A percentile compares a stretch with the other conserved stretches of the same genome.
Evolutionary conservation across 2,113 vertebrate genomes (phyloP).

Genomic region (Myanophis thanlyinensis): DNA sequence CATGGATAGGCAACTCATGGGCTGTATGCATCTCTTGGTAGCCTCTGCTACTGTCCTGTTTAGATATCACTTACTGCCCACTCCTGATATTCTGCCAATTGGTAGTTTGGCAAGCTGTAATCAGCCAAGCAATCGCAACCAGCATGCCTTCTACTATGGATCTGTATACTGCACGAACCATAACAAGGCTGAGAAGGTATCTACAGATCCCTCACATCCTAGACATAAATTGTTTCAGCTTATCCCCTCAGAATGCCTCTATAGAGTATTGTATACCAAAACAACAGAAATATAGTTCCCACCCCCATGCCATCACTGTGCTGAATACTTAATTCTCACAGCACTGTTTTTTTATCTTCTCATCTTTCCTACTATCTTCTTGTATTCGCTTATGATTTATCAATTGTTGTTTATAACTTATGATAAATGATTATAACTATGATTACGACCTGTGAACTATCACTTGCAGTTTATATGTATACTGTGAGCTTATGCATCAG

Average conservation of each 20-base stretch:
- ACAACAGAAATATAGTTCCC: neutral
- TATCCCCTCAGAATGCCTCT: neutral
- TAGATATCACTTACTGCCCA: neutral
- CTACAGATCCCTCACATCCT: too few relatives aligned
- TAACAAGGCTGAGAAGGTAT: too few relatives aligned
- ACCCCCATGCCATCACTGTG: neutral
- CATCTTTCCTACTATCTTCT: neutral
- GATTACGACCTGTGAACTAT: neutral
- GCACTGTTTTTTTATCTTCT: neutral
- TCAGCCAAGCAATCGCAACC: neutral
- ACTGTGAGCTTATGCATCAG: neutral
- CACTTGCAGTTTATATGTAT: neutral
- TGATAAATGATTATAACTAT: neutral
- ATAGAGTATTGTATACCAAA: neutral
- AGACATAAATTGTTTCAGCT: too few relatives aligned
- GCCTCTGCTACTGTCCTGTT: neutral
- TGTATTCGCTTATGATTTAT: neutral
- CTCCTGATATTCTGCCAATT: neutral
- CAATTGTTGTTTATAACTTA: neutral
- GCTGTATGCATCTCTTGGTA: neutral
- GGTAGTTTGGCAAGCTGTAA: neutral
- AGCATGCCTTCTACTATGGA: neutral
- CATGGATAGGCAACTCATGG: neutral
- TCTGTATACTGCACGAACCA: neutral
- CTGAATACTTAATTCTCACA: neutral